Conservation (phyloP, 2,797 vertebrate species). For the Tolypeutes matacus region DNA sequence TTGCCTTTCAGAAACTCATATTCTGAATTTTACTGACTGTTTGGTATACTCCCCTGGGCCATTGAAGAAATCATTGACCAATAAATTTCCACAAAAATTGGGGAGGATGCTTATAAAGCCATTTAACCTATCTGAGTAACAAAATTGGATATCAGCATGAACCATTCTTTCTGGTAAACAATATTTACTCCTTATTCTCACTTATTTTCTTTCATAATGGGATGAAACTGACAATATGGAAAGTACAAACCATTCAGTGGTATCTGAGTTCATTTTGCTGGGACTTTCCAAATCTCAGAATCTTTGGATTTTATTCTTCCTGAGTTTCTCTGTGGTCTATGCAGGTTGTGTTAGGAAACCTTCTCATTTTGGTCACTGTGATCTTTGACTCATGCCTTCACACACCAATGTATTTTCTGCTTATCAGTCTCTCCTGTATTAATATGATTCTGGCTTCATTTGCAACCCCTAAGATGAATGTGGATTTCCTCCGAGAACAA, state of each 20-base stretch:
- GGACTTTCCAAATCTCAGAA: too few relatives aligned
- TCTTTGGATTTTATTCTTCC: too few relatives aligned
- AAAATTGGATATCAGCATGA: neutral
- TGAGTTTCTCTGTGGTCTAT: too few relatives aligned
- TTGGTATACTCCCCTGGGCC: too few relatives aligned
- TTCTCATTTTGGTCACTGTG: conserved; percentile 59
- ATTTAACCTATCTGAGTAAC: too few relatives aligned
- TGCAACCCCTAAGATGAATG: conserved; percentile 62
- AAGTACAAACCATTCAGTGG: too few relatives aligned
- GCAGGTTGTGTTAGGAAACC: too few relatives aligned
- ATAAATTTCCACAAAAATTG: neutral
- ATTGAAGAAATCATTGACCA: neutral
- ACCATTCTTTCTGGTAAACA: too few relatives aligned
- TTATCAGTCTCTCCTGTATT: conserved; percentile 69
- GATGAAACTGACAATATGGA: too few relatives aligned
- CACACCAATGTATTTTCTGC: conserved; percentile 71
- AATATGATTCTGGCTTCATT: conserved; percentile 65
- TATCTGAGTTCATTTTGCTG: too few relatives aligned
- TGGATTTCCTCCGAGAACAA: neutral
- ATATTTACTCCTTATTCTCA: too few relatives aligned
- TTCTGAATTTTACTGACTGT: neutral
- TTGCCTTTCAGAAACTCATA: conserved; percentile 7
- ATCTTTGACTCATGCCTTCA: conserved; percentile 63
- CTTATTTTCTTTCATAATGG: too few relatives aligned
- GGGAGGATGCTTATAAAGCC: neutral